phyloP scores from a whole-genome alignment of 2,113 vertebrate species.

The Rafetus swinhoei region DNA sequence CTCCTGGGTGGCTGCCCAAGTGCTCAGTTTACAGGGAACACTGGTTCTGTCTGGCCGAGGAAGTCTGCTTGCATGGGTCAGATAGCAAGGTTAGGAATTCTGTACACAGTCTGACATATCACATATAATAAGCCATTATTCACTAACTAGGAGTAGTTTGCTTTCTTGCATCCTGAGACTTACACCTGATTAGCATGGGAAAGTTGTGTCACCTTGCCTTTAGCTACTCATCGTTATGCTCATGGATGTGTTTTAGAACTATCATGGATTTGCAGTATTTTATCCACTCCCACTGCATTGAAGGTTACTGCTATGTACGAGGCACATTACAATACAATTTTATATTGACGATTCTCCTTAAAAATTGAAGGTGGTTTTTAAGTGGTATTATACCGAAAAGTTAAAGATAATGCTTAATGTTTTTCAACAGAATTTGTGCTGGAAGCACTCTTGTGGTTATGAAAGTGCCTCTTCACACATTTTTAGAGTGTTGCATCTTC shows the following conservation, averaged over 20 bases:
- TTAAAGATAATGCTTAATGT: background rate
- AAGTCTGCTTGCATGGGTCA: background rate
- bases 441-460: background rate
- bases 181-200: background rate
- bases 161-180: background rate
- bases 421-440: background rate
- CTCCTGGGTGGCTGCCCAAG: too few species aligned
- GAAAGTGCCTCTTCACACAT: background rate
- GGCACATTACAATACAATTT: background rate
- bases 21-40: too few species aligned
- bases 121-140: background rate
- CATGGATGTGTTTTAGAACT: background rate
- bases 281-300: background rate
- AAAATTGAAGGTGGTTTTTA: background rate
- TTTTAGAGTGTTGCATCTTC: background rate
- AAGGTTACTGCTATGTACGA: background rate
- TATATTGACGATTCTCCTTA: background rate
- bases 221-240: background rate
- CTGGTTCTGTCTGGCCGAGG: too few species aligned
- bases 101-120: background rate
- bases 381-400: background rate
- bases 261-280: background rate
- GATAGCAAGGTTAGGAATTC: background rate
- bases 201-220: background rate
- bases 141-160: background rate